These are phyloP conservation scores for Artibeus lituratus DNA, from an alignment of 2,797 vertebrate species.

Conservation along the genomic window DNA sequence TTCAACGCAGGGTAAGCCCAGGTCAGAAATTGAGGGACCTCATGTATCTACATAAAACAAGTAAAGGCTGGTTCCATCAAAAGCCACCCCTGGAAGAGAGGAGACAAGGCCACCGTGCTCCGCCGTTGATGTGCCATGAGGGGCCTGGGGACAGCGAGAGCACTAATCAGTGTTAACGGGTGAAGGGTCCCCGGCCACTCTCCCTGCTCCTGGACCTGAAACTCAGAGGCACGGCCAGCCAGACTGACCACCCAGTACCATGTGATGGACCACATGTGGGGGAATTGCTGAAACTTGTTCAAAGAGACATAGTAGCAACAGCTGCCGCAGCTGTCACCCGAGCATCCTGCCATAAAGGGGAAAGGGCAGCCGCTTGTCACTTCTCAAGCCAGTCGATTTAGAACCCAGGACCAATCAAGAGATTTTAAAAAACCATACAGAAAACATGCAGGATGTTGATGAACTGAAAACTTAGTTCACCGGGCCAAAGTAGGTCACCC, in stretches of 20 bases:
- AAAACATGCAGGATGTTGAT: not conserved
- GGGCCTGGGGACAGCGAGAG: not conserved
- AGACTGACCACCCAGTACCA: not conserved
- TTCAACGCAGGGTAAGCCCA: not conserved
- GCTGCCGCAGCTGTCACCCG: not conserved
- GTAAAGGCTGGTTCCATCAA: not conserved
- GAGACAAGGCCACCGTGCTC: not conserved
- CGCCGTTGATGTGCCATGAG: not conserved
- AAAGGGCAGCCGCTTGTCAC: not conserved
- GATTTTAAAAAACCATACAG: not conserved
- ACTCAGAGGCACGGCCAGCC: not conserved
- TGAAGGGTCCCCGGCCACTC: not conserved
- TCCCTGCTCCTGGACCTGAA: not conserved
- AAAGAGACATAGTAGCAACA: not conserved
- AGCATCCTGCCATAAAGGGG: conserved; percentile 35
- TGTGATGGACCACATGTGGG: not conserved
- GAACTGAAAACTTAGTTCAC: not conserved
- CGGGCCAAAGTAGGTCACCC: not conserved
- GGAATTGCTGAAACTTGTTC: not conserved
- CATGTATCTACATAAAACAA: not conserved
- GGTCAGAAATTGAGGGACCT: not conserved
- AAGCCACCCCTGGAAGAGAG: not conserved
- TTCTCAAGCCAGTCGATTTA: not conserved
- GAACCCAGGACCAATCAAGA: not conserved
- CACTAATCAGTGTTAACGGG: not conserved